Percentiles rank a stretch among this genome's conserved stretches.
Evolutionary conservation across 2,888 invertebrate species (phyloP).

Genomic region (Athripsodes cinereus): DNA sequence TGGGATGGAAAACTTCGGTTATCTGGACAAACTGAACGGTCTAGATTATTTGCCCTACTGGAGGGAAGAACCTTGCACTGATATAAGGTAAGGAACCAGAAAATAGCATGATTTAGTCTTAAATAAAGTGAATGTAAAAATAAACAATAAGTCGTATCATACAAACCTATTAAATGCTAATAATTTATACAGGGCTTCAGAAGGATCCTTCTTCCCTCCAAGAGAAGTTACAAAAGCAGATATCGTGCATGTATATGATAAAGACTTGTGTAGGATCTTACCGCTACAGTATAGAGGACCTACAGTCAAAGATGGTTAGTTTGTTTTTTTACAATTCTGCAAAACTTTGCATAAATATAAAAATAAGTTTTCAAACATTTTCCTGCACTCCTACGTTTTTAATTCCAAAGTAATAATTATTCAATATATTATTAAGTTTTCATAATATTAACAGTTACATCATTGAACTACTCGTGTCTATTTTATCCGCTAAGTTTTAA

Average conservation of each 20-base stretch:
- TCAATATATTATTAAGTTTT: no score
- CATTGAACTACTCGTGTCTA: no score
- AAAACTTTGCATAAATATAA: no score
- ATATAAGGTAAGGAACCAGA: conserved; percentile 40
- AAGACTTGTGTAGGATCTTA: conserved; percentile 76
- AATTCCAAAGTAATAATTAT: no score
- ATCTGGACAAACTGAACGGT: conserved; percentile 71
- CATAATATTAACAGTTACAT: no score
- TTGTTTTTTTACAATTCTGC: background rate
- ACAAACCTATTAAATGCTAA: background rate
- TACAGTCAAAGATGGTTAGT: conserved; percentile 63
- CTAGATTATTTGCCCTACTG: conserved; percentile 70
- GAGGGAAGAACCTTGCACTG: conserved; percentile 68
- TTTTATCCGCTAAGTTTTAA: no score
- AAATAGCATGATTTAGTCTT: no score
- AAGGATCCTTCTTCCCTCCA: conserved; percentile 83
- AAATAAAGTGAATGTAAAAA: no score
- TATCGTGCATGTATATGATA: conserved; percentile 72
- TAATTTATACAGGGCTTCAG: conserved; percentile 51
- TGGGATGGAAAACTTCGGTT: conserved; percentile 73
- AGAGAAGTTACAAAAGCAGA: conserved; percentile 64
- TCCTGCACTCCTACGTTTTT: no score
- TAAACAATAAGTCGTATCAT: background rate
- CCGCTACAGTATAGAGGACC: conserved; percentile 66
- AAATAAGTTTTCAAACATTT: no score